Percentiles rank a stretch among this genome's conserved stretches.
phyloP scores from a whole-genome alignment of 64 coral and sea anemone genomes.

The Platygyra sinensis region DNA sequence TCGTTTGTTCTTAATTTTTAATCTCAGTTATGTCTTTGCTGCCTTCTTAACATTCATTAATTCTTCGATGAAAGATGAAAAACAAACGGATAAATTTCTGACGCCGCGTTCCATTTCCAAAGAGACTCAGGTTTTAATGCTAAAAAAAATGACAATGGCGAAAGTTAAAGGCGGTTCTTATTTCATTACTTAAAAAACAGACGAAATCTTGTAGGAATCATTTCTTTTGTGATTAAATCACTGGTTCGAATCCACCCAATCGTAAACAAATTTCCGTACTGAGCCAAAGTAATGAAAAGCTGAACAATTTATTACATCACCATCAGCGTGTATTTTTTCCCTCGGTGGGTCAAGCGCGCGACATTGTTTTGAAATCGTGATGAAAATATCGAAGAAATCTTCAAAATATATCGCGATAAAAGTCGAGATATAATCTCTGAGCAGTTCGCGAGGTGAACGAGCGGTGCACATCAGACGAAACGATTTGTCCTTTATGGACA shows the following conservation, averaged over 20 bases:
- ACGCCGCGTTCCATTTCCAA: not conserved
- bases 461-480: not conserved
- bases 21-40: conserved; percentile 8
- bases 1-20: conserved; percentile 33
- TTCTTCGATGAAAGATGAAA: not conserved
- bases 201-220: not conserved
- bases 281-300: not conserved
- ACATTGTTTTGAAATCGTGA: conserved; percentile 11
- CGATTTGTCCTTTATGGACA: conserved; percentile 2
- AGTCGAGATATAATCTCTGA: conserved; percentile 3
- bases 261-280: not conserved
- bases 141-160: not conserved
- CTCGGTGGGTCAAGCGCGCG: not conserved
- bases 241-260: not conserved
- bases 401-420: conserved; percentile 18
- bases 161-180: not conserved
- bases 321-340: not conserved
- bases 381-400: conserved; percentile 21
- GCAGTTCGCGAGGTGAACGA: conserved; percentile 8
- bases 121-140: not conserved
- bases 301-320: not conserved
- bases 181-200: not conserved
- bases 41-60: not conserved
- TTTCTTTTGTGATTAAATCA: not conserved
- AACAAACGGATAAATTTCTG: not conserved